Base-by-base conservation (phyloP, 2,888 invertebrate species). In the Andricus quercusramuli region DNA sequence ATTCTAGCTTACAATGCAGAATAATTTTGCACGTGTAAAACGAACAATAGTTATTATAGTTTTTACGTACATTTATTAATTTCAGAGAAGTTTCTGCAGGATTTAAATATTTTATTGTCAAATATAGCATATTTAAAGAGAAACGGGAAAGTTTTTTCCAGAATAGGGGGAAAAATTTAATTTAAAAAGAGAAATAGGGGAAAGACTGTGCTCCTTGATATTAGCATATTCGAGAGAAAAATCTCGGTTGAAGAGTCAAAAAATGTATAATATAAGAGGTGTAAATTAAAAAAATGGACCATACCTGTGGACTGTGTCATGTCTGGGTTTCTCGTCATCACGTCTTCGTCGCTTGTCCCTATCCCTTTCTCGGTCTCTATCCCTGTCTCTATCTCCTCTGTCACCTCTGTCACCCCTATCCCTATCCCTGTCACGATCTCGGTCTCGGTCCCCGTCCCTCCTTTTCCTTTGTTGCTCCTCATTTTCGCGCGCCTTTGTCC, bases 401-500 rank as follows among this genome's bases (percentile, higher is more conserved):
- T 90, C 90, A 9, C 90, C 90, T 78, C 90, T 84, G 68, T 80
- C 80, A 22, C 80, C 8, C 62, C 86, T 85, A 47, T 89, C 87
- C 74, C 86, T 83, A n/a, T 89, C 88, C 70, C 86, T 83, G 37
- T 87, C 87, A 22, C 87, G 78, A 32, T 88, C 88, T 22, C 87
- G 80, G 41, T 89, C 89, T 22, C 84, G 79, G 67, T 83, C 88
- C n/a, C 87, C 85, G 59, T 89, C 89, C 29, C 88, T 85, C 78
- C 91, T 89, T 80, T 90, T 90, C 78, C 90, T 90, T 70, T 91
- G 91, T 41, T 91, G 87, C 70, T 91, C 90, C 78, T 92, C 92
- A 81, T 90, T 91, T 64, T 88, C 90, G 44, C 91, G 90, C n/a
- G 91, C 90, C 37, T 93, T 90, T 86, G 93, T 93, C 59, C 94